Evolutionary conservation across 2,113 vertebrate genomes (phyloP).

Genomic region (Lutjanus erythropterus): DNA sequence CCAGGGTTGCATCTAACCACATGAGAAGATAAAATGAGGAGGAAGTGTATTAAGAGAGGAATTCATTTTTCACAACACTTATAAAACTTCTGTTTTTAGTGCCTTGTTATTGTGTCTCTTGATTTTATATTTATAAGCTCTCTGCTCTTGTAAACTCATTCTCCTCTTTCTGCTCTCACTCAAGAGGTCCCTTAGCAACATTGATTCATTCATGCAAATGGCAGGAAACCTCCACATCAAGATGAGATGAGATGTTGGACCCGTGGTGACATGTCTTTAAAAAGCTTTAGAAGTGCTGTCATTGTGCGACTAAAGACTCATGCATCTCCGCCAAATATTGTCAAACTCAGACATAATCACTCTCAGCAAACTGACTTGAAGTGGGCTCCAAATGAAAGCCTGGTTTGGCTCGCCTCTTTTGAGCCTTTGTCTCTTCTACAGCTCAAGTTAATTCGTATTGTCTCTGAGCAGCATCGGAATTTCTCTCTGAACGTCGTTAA

Average conservation of each 20-base stretch:
- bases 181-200: constrained; percentile 19
- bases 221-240: constrained; percentile 36
- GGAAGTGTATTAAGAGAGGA: background rate
- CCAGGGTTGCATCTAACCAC: background rate
- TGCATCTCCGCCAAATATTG: constrained; percentile 10
- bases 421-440: constrained; percentile 9
- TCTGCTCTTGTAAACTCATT: background rate
- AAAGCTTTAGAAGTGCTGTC: constrained; percentile 52
- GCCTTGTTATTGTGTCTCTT: background rate
- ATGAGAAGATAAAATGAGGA: background rate
- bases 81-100: constrained; percentile 1
- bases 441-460: constrained; percentile 30
- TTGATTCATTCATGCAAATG: constrained; percentile 52
- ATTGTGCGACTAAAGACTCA: constrained; percentile 12
- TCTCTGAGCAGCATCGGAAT: constrained; percentile 25
- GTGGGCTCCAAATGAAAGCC: constrained; percentile 48
- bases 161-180: constrained; percentile 24
- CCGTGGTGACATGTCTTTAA: constrained; percentile 5
- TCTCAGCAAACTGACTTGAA: constrained; percentile 35
- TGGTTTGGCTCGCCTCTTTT: constrained; percentile 20
- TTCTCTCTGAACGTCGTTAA: constrained; percentile 31
- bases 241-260: constrained; percentile 36
- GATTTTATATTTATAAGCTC: constrained; percentile 12
- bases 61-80: background rate
- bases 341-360: constrained; percentile 24